Evolutionary conservation across 2,888 invertebrate species (phyloP), one percentile per base, ranked within the genome.

Genomic region (Crossocerus cetratus): DNA sequence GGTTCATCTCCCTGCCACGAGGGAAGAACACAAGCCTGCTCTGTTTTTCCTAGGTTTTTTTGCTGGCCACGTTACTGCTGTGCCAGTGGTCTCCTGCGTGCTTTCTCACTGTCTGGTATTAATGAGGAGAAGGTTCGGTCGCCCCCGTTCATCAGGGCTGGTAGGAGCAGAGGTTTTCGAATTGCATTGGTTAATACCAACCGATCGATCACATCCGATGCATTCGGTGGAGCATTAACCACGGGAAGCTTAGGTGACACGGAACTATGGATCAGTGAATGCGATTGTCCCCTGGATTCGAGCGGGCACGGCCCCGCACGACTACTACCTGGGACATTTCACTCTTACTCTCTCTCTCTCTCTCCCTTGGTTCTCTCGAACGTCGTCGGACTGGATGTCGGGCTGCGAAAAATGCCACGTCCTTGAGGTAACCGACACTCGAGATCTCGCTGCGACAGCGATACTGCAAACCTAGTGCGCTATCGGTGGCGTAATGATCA

Each of bases 391-490:
- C 57, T 72, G 23, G 65, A 55, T 49, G 63, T 32, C 45, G 69
- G 69, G 21, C 53, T 45, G 70, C 43, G 63, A 80, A 69, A 80
- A 80, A 81, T 74, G 20, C 45, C 8, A 56, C 72, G 82, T 68
- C 76, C 78, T 81, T 81, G 82, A 77, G 67, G 68, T 60, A 67
- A 74, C 65, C 55, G 80, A 80, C 62, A 78, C 65, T 71, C 72
- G 74, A 79, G 79, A 76, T 71, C 69, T 57, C 21, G 74, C 54
- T 55, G 56, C 20, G 82, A 74, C 72, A 81, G 59, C 65, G 74
- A 74, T 78, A 81, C 74, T 74, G 74, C 74, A 76, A 75, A 76
- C 54, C 57, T 54, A 65, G 68, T 22, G 69, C 43, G 22, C 56
- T 57, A 64, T 72, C 69, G 73, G 56, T 76, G 76, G 59, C 73